phyloP scores from a whole-genome alignment of 2,113 vertebrate genomes.

The Tinamus guttatus region DNA sequence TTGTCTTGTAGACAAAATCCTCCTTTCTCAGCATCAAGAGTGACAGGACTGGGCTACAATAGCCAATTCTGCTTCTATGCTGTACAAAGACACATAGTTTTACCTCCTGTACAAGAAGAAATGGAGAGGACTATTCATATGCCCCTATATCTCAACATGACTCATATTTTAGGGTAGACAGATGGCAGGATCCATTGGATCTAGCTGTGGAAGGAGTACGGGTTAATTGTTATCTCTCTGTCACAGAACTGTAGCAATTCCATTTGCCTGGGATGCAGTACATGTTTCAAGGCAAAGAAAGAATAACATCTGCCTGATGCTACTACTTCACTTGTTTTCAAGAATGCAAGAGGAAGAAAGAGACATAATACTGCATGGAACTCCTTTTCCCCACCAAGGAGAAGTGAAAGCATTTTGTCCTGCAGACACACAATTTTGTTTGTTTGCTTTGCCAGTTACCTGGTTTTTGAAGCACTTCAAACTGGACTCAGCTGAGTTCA shows the following conservation, averaged over 20 bases:
- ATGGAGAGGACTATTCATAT: neutral
- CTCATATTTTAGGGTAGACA: conserved; percentile 7
- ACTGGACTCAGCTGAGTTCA: conserved; percentile 47
- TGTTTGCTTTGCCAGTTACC: conserved; percentile 50
- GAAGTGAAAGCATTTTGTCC: conserved; percentile 43
- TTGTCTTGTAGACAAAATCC: neutral
- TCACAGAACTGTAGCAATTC: neutral
- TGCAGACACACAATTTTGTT: neutral
- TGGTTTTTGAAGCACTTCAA: conserved; percentile 48
- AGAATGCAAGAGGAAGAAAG: neutral
- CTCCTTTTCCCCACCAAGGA: neutral
- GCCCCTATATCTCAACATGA: neutral
- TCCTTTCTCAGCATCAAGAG: neutral
- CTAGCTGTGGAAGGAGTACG: conserved; percentile 21
- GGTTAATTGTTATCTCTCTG: conserved; percentile 56
- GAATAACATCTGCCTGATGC: conserved; percentile 44
- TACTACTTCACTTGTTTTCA: conserved; percentile 27
- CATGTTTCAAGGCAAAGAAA: conserved; percentile 50
- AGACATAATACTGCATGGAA: neutral
- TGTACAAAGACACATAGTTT: neutral
- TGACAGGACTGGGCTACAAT: neutral
- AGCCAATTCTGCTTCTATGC: neutral
- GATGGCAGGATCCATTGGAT: conserved; percentile 61
- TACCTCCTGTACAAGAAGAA: fast-evolving
- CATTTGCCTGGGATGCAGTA: conserved; percentile 11